These are phyloP conservation scores for Tarsius wallacei DNA, from an alignment of 2,797 vertebrate genomes.

Conservation along the genomic window DNA sequence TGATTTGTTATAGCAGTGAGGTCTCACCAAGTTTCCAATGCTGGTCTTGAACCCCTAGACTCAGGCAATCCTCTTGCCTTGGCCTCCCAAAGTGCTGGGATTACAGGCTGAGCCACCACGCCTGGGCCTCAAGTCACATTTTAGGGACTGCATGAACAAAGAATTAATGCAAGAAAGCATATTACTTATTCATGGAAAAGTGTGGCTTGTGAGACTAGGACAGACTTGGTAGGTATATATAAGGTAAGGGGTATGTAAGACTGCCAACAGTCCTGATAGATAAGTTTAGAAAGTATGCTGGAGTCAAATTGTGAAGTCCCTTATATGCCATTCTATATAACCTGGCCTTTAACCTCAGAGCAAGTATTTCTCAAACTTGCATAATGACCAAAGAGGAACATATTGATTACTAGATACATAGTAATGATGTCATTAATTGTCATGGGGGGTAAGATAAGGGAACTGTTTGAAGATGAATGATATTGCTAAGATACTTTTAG, in stretches of 20 bases:
- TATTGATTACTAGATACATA: conserved; percentile 41
- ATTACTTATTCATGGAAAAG: conserved; percentile 1
- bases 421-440: conserved; percentile 36
- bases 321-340: conserved; percentile 49
- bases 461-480: conserved; percentile 63
- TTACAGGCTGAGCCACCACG: no score
- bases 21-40: no score
- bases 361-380: conserved; percentile 48
- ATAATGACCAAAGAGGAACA: conserved; percentile 40
- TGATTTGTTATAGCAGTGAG: no score
- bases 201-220: background rate
- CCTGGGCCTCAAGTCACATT: background rate
- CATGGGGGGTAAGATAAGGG: background rate
- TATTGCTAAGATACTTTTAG: background rate
- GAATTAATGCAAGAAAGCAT: background rate
- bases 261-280: background rate
- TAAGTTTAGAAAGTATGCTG: conserved; percentile 34
- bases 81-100: no score
- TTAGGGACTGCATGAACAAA: background rate
- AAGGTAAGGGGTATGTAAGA: background rate
- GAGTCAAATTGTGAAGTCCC: conserved; percentile 15
- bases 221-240: background rate
- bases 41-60: no score
- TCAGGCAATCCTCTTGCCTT: no score
- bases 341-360: conserved; percentile 25